Evolutionary conservation across 1,140 invertebrate species (phyloP), one percentile per base, ranked within the genome.

Genomic region (Drosophila auraria): DNA sequence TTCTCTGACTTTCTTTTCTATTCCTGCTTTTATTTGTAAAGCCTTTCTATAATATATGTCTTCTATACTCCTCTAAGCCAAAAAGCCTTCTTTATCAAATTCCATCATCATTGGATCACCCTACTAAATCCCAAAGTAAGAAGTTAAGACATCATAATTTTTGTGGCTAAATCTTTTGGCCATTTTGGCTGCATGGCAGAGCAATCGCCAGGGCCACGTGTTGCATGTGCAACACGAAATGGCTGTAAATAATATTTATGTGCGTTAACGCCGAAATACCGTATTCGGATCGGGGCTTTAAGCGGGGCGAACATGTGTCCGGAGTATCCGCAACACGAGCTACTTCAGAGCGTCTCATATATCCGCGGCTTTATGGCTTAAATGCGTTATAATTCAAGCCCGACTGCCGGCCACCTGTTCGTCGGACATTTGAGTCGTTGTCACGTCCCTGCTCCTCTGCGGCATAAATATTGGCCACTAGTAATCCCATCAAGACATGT

Each of bases 241-340:
- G 80, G 83, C 77, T 80, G 83, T 87, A 78, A 89, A 89, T 81
- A 81, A 78, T 84, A 87, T 89, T 87, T 83, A 87, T 87, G 81
- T 81, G 70, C 70, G 51, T 72, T 73, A 73, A 73, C 33, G 63
- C 58, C 76, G 20, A 61, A 82, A 82, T 68, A 64, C 82, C 74
- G 42, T 74, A 44, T 44, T 61, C 57, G 69, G 71, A 61, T 71
- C 27, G 68, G 54, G 68, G 45, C 54, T 73, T 38, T 23, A 60
- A 44, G 47, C 27, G 57, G 40, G 65, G 25, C 57, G 17, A 62
- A 57, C 54, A 61, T 61, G 38, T 72, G 70, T 72, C 44, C 27
- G 33, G 36, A 62, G 71, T 80, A 53, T 64, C 64, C 70, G 77
- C 81, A 75, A 83, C 78, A 74, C 77, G 65, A 73, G 84, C 84